Percentiles rank a stretch among this genome's conserved stretches.
Evolutionary conservation across 1,140 invertebrate genomes (phyloP).

Genomic region (Musca domestica): DNA sequence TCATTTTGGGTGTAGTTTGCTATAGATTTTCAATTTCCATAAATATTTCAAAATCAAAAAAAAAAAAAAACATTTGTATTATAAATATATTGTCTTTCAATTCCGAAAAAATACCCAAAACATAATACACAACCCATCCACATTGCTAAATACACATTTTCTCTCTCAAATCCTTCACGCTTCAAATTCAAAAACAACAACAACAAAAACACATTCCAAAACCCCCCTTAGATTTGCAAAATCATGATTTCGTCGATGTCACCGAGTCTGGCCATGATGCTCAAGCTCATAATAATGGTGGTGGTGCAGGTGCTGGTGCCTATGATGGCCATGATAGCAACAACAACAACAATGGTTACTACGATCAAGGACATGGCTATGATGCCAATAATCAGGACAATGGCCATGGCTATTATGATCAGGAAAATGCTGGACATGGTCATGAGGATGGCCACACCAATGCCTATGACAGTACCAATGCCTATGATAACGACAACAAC

Average conservation of each 20-base stretch:
- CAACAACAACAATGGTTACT: neutral
- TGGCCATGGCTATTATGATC: constrained; percentile 36
- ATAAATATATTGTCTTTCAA: neutral
- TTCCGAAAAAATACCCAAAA: neutral
- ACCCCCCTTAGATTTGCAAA: neutral
- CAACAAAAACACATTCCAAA: neutral
- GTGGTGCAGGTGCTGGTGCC: neutral
- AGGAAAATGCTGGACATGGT: neutral
- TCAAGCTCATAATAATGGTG: constrained; percentile 1
- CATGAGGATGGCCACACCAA: too few species aligned
- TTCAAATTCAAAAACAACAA: neutral
- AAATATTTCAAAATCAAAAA: neutral
- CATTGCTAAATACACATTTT: neutral
- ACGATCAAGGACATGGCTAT: neutral
- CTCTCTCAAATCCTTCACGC: neutral
- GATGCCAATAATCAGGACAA: constrained; percentile 8
- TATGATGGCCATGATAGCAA: neutral
- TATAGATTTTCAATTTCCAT: too few species aligned
- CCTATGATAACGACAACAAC: constrained; percentile 46
- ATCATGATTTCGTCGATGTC: constrained; percentile 7
- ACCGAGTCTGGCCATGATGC: neutral
- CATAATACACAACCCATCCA: neutral
- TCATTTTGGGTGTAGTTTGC: too few species aligned
- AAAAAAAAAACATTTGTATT: neutral
- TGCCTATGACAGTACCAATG: constrained; percentile 53